Evolutionary conservation across 2,113 vertebrate genomes (phyloP), one percentile per base, ranked within the genome.

Genomic region (Delphinus delphis): DNA sequence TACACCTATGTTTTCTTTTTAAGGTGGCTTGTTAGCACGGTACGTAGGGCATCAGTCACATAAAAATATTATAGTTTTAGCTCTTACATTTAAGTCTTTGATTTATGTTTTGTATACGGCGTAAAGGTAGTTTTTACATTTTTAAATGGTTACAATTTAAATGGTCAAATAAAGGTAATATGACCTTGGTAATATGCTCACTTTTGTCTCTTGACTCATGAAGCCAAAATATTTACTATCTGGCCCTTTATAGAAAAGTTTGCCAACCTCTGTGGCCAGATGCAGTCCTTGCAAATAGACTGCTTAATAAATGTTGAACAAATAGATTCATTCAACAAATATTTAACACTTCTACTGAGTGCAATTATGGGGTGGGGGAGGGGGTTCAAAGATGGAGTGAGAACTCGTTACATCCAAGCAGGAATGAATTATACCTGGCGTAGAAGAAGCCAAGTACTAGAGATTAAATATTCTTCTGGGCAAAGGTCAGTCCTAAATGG

Each of bases 151-250:
- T 86, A 28, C 18, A 60, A 94, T 84, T 93, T 83, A 95, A 80
- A 47, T 53, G 10, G 41, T 58, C 94, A 60, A 31, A 11, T 81
- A 88, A 97, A 5, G 31, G 17, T 31, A 50, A 21, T 53, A 58
- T 21, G 55, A 10, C 77, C 21, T 86, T 65, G 5, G 26, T 65
- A 58, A 70, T 73, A 89, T 21, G 81, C 21, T 80, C 28, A 76
- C 18, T 96, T 95, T 92, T 95, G 58, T 15, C 55, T 96, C 71
- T 96, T 94, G 70, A 79, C 36, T 95, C 77, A 71, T 41, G 50
- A 90, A 85, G 1, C 55, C 80, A 91, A 71, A 73, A 28, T 82
- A 93, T 82, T 95, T 90, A 77, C 62, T 88, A 33, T 55, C n/a
- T 73, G 63, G 4, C 28, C 76, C 33, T 95, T 88, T 53, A 86